Evolutionary conservation across 2,113 vertebrate genomes (phyloP).

Genomic region (Lepus timidus): DNA sequence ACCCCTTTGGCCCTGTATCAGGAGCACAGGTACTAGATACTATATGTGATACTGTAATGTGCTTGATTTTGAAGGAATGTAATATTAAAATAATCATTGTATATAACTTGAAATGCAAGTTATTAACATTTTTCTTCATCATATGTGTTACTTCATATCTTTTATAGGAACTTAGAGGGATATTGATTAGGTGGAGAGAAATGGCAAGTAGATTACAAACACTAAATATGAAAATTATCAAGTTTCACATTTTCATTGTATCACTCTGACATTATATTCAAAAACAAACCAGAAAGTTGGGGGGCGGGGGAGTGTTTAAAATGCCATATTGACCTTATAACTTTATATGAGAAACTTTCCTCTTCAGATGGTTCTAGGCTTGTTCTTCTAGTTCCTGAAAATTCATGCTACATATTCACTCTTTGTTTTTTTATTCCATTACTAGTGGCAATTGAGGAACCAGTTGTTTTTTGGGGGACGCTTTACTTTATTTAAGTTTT

Average conservation of each 20-base stretch:
- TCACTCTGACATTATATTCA: conserved; percentile 40
- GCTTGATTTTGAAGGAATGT: conserved; percentile 22
- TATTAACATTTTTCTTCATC: neutral
- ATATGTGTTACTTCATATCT: conserved; percentile 34
- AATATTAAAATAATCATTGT: neutral
- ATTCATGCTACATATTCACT: neutral
- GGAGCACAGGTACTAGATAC: conserved; percentile 93
- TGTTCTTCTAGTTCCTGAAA: neutral
- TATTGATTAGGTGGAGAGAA: conserved; percentile 57
- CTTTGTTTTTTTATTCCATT: neutral
- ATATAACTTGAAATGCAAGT: neutral
- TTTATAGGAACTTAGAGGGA: conserved; percentile 6
- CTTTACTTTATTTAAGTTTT: neutral
- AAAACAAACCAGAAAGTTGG: conserved; percentile 4
- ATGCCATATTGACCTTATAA: neutral
- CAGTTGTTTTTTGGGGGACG: neutral
- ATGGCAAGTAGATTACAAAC: conserved; percentile 24
- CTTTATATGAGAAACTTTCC: neutral
- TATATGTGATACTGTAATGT: neutral
- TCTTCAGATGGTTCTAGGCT: neutral
- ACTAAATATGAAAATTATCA: conserved; percentile 50
- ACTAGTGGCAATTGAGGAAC: neutral
- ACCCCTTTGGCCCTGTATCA: conserved; percentile 94
- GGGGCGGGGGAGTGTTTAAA: neutral
- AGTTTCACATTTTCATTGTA: conserved; percentile 10